These are phyloP conservation scores for Poecile atricapillus DNA, from an alignment of 2,113 vertebrate species.

Conservation along the genomic window DNA sequence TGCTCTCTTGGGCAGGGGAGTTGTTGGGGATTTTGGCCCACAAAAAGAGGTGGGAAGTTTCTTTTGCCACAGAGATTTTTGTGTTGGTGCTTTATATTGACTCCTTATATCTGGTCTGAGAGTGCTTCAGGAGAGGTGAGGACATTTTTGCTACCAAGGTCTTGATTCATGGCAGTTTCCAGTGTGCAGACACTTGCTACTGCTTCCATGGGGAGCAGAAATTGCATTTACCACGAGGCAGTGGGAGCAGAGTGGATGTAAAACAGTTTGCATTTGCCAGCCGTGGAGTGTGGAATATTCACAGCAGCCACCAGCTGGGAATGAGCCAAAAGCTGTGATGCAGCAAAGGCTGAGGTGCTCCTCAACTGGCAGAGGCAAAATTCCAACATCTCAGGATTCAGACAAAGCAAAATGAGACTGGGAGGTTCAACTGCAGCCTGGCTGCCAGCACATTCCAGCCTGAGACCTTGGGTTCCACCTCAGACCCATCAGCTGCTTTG, in stretches of 20 bases:
- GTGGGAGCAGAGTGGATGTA: neutral
- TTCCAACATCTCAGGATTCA: neutral
- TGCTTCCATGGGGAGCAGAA: neutral
- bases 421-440: neutral
- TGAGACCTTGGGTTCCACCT: neutral
- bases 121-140: neutral
- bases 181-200: rapidly evolving
- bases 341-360: neutral
- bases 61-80: neutral
- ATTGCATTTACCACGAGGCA: neutral
- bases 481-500: neutral
- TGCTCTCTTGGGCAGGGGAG: neutral
- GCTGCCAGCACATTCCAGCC: neutral
- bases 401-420: neutral
- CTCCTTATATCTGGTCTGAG: neutral
- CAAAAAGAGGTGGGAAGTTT: neutral
- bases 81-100: neutral
- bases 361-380: neutral
- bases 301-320: neutral
- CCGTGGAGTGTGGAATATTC: neutral
- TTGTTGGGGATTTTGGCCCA: neutral
- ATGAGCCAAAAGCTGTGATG: neutral
- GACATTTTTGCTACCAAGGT: neutral
- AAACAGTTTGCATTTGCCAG: neutral
- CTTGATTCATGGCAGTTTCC: neutral